Conservation (phyloP, 2,888 invertebrate species). For the Geotrupes spiniger region DNA sequence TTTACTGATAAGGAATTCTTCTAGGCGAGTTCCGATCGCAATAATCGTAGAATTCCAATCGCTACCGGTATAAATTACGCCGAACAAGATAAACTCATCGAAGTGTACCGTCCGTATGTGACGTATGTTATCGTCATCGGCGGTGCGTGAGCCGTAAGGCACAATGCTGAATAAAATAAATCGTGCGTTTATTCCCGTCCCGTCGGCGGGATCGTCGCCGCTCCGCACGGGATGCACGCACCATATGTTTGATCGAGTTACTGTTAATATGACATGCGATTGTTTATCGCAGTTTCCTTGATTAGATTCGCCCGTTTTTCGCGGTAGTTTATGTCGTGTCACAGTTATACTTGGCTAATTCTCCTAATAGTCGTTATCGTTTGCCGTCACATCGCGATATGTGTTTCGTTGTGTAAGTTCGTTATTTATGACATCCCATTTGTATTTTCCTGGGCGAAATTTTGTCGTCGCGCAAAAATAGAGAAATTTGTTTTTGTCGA, state of each 20-base stretch:
- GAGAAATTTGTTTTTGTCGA: too few species aligned
- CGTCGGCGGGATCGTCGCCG: conserved; percentile 30
- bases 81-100: background rate
- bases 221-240: conserved; percentile 41
- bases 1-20: too few species aligned
- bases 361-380: background rate
- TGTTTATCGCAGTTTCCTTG: conserved; percentile 41
- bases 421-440: too few species aligned
- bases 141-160: conserved; percentile 32
- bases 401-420: too few species aligned
- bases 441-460: too few species aligned
- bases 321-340: conserved; percentile 14
- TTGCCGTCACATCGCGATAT: too few species aligned
- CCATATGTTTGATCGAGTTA: conserved; percentile 45
- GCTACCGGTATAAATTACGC: background rate
- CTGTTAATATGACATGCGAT: conserved; percentile 44
- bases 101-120: conserved; percentile 5
- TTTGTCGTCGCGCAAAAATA: too few species aligned
- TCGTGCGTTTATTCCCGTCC: conserved; percentile 35
- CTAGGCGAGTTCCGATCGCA: too few species aligned
- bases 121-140: conserved; percentile 20
- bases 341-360: conserved; percentile 4
- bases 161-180: conserved; percentile 37
- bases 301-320: conserved; percentile 40
- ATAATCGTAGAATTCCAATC: too few species aligned